These are phyloP conservation scores for Myxocyprinus asiaticus DNA, from an alignment of 2,113 vertebrate species.

Conservation along the genomic window DNA sequence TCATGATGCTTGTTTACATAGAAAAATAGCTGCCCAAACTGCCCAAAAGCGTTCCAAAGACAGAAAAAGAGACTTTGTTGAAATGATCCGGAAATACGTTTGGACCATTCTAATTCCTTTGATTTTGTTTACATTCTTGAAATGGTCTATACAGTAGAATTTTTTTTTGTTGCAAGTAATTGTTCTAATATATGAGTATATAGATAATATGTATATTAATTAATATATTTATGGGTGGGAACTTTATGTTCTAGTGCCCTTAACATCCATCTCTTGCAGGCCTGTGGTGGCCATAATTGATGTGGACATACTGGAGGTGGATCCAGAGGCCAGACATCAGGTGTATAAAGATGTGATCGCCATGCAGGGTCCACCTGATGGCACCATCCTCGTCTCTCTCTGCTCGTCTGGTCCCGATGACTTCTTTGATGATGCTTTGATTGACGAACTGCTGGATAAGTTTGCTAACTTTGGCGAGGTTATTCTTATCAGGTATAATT, in stretches of 20 bases:
- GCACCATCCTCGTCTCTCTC: slow-evolving; percentile 91
- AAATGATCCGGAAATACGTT: too few relatives aligned
- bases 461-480: slow-evolving; percentile 92
- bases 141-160: too few relatives aligned
- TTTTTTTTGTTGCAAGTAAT: not conserved
- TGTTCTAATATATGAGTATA: too few relatives aligned
- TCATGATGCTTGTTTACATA: too few relatives aligned
- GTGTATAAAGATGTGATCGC: slow-evolving; percentile 94
- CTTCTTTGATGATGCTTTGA: slow-evolving; percentile 90
- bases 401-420: slow-evolving; percentile 83
- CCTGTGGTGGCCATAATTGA: slow-evolving; percentile 94
- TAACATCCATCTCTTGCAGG: slow-evolving; percentile 65
- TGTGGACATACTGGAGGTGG: slow-evolving; percentile 94
- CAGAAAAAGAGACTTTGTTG: too few relatives aligned
- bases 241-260: not conserved
- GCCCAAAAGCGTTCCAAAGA: too few relatives aligned
- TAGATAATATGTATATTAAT: too few relatives aligned
- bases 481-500: slow-evolving; percentile 89
- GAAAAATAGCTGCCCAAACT: too few relatives aligned
- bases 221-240: too few relatives aligned
- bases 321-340: slow-evolving; percentile 90
- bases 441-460: slow-evolving; percentile 93
- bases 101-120: too few relatives aligned
- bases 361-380: slow-evolving; percentile 92
- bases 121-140: too few relatives aligned